A percentile compares a stretch with the other conserved stretches of the same genome.
phyloP scores from a whole-genome alignment of 2,113 vertebrate genomes.

The Pterocles orientalis region DNA sequence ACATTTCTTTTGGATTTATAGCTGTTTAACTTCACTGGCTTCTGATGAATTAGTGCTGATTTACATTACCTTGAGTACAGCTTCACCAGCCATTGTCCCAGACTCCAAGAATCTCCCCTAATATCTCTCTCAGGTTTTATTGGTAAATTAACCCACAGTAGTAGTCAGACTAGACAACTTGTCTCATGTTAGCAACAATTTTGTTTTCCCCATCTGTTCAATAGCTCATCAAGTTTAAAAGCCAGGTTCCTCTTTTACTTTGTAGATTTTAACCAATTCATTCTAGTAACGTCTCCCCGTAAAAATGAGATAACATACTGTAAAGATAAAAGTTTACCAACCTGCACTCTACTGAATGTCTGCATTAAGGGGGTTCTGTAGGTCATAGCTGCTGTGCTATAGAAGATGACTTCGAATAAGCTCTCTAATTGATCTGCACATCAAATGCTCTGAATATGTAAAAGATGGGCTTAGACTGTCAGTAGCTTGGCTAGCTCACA shows the following conservation, averaged over 20 bases:
- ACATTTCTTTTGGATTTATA: not conserved
- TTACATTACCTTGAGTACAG: not conserved
- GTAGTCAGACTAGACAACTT: not conserved
- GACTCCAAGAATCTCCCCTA: not conserved
- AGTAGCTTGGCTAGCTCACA: not conserved
- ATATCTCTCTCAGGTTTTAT: not conserved
- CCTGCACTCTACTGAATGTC: not conserved
- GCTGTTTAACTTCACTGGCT: not conserved
- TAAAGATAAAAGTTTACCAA: conserved; percentile 42
- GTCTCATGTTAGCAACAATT: not conserved
- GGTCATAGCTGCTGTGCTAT: conserved; percentile 8
- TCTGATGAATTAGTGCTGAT: not conserved
- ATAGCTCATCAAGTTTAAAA: conserved; percentile 28
- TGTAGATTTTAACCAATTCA: conserved; percentile 14
- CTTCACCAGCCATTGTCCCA: not conserved
- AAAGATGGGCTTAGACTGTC: not conserved
- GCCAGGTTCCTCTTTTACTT: not conserved
- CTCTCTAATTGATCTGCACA: conserved; percentile 20
- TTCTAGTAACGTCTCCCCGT: not conserved
- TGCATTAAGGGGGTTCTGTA: not conserved
- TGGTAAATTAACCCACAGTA: not conserved
- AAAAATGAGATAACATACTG: conserved; percentile 36
- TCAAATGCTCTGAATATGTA: conserved; percentile 42
- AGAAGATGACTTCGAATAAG: not conserved
- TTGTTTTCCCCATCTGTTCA: not conserved